phyloP scores from a whole-genome alignment of 2,113 vertebrate genomes.

The Urocynchramus pylzowi region DNA sequence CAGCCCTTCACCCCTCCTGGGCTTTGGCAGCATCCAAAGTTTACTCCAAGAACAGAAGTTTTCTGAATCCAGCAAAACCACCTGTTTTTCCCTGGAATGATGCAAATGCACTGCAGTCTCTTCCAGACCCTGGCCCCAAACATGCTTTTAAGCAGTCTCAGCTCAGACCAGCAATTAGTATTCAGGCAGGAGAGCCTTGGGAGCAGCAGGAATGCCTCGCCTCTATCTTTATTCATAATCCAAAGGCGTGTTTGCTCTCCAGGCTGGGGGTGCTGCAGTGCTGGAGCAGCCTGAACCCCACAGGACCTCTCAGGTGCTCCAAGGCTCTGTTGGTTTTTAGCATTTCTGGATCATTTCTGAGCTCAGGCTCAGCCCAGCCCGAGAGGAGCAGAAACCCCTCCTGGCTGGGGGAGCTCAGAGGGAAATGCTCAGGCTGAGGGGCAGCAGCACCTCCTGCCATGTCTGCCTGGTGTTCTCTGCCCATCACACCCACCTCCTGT shows the following conservation, averaged over 20 bases:
- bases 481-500: background rate
- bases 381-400: background rate
- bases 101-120: background rate
- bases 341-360: background rate
- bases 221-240: slow-evolving; percentile 12
- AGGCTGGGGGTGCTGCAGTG: background rate
- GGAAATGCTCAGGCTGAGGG: background rate
- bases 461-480: background rate
- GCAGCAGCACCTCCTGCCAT: accelerated
- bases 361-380: background rate
- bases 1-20: background rate
- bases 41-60: slow-evolving; percentile 28
- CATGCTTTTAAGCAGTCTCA: background rate
- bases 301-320: background rate
- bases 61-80: background rate
- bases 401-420: accelerated
- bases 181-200: background rate
- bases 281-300: background rate
- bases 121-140: background rate
- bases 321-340: background rate
- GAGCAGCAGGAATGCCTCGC: background rate
- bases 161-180: background rate
- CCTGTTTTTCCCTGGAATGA: background rate
- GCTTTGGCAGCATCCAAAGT: slow-evolving; percentile 21
- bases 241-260: background rate